Percentiles rank a stretch among this genome's conserved stretches.
These are phyloP conservation scores for Perca fluviatilis DNA, from an alignment of 2,113 vertebrate genomes.

Conservation along the genomic window DNA sequence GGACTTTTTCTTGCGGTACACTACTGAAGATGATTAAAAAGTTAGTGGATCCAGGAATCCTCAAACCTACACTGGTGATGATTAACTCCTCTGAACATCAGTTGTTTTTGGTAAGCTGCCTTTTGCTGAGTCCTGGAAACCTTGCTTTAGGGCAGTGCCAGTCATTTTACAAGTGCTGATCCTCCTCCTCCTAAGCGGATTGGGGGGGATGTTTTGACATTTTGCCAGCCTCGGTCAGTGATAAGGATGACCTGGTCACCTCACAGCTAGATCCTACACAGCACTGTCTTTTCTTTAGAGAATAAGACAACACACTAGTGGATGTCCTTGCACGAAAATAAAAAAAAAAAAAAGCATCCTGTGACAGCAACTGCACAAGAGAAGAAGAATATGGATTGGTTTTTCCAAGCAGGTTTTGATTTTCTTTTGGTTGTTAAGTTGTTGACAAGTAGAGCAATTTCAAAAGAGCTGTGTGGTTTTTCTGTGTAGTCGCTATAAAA, in stretches of 20 bases:
- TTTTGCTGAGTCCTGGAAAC: constrained; percentile 64
- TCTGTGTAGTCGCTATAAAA: constrained; percentile 11
- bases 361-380: neutral
- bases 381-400: neutral
- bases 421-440: neutral
- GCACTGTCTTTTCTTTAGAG: constrained; percentile 51
- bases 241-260: constrained; percentile 75
- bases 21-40: constrained; percentile 35
- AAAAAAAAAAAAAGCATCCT: neutral
- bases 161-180: constrained; percentile 72
- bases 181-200: constrained; percentile 73
- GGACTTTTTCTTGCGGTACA: neutral
- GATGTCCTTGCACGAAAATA: neutral
- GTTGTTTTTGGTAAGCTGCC: constrained; percentile 59
- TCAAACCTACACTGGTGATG: constrained; percentile 12
- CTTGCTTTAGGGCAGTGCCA: constrained; percentile 56
- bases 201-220: constrained; percentile 63
- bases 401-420: constrained; percentile 5
- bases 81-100: constrained; percentile 55
- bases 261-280: constrained; percentile 57
- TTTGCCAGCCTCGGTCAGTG: constrained; percentile 62
- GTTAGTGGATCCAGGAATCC: constrained; percentile 27
- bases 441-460: constrained; percentile 11
- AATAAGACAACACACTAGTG: constrained; percentile 44
- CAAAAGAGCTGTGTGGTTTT: neutral